Percentiles rank a stretch among this genome's conserved stretches.
Evolutionary conservation across 2,113 vertebrate genomes (phyloP).

Genomic region (Dipodomys stephensi): DNA sequence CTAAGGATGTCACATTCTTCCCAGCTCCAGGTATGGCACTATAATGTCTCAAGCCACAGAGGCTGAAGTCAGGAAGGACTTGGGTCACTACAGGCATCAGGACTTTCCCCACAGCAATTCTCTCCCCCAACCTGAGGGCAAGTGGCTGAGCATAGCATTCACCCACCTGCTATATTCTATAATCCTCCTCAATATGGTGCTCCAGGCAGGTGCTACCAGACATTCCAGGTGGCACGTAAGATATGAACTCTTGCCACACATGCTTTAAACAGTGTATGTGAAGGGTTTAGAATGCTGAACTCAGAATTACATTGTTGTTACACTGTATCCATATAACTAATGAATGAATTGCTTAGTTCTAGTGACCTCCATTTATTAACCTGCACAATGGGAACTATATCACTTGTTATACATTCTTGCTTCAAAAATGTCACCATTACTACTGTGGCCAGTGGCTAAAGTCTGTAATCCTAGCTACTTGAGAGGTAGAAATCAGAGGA

Average conservation of each 20-base stretch:
- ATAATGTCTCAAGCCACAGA: too few species aligned
- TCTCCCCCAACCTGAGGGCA: too few species aligned
- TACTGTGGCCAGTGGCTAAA: too few species aligned
- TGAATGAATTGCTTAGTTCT: background rate
- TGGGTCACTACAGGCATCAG: too few species aligned
- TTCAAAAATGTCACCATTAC: background rate
- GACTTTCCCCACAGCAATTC: too few species aligned
- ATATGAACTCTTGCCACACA: background rate
- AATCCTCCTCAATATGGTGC: background rate
- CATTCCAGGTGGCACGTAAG: background rate
- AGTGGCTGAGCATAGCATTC: background rate
- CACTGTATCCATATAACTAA: background rate
- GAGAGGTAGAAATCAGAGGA: too few species aligned
- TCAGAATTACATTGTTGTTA: background rate
- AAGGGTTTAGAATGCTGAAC: conserved; percentile 25
- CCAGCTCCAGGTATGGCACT: too few species aligned
- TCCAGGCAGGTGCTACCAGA: background rate
- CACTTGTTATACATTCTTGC: background rate
- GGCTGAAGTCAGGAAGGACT: too few species aligned
- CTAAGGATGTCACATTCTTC: too few species aligned
- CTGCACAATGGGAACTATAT: background rate
- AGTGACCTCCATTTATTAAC: background rate
- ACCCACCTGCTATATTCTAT: background rate
- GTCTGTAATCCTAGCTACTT: too few species aligned
- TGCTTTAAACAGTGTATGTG: background rate